Evolutionary conservation across 2,797 vertebrate genomes (phyloP).

Genomic region (Prunella strophiata): DNA sequence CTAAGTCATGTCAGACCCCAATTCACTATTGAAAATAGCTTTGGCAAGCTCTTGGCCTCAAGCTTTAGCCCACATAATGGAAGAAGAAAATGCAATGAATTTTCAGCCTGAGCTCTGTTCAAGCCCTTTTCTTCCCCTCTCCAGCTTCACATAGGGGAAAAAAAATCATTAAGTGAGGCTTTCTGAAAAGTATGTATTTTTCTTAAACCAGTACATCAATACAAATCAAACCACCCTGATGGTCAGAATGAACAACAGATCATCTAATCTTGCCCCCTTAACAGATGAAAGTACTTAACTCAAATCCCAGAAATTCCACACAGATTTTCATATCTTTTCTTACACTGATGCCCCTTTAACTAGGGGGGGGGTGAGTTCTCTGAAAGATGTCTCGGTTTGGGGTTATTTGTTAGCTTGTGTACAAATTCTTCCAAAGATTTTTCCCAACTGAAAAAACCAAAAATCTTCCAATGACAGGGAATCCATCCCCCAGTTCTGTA

Average conservation of each 20-base stretch:
- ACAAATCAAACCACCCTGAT: neutral
- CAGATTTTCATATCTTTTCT: neutral
- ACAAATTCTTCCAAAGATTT: neutral
- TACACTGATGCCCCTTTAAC: neutral
- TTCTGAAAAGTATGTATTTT: neutral
- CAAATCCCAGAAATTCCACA: neutral
- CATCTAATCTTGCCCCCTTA: neutral
- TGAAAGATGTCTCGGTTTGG: neutral
- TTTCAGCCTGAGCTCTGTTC: neutral
- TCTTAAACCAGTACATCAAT: neutral
- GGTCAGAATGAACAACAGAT: neutral
- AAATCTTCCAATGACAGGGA: neutral
- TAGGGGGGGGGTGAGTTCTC: neutral
- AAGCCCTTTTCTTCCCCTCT: accelerated
- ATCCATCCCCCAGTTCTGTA: neutral
- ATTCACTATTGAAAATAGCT: neutral
- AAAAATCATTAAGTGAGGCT: neutral
- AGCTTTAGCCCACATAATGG: neutral
- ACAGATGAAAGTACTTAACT: neutral
- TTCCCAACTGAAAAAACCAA: neutral
- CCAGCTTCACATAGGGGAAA: neutral
- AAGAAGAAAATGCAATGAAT: neutral
- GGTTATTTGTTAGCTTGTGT: neutral
- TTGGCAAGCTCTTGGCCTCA: neutral
- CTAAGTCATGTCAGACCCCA: neutral